Evolutionary conservation across 2,797 vertebrate genomes (phyloP), one percentile per base, ranked within the genome.

Genomic region (Gallinago solitaria): DNA sequence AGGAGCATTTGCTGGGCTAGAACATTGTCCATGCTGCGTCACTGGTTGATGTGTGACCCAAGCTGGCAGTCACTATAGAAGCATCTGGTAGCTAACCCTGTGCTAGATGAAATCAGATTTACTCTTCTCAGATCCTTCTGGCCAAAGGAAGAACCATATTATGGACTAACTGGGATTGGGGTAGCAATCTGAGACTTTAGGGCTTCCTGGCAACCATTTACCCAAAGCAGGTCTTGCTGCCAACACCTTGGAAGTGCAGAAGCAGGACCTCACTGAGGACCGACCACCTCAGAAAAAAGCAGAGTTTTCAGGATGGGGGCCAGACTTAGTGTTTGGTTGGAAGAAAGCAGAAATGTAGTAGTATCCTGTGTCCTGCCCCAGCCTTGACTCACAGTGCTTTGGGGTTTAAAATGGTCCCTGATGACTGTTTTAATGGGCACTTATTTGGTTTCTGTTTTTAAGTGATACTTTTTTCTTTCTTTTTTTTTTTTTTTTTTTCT

Each of bases 291-390:
- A 51, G 53, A 83, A 63, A 53, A 1, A 1, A 47, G 6, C n/a
- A 35, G 37, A 10, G 4, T 64, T 75, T 79, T 64, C 54, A 83
- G 16, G 28, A 32, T 4, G 12, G 4, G 12, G 30, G 0, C 0
- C n/a, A 68, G 57, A 76, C 23, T 37, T 14, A 53, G 21, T 23
- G 17, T 19, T 79, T 64, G 8, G 3, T 1, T 65, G 35, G 32
- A 11, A 85, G 48, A 69, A 65, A n/a, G 16, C 12, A 59, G 25
- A 57, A 56, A 53, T 16, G 12, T 35, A 30, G 5, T 12, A 25
- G 5, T 20, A 14, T 30, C 21, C 27, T 28, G 7, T 67, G 61
- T 25, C 4, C 2, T 0, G 3, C 28, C 9, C 4, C n/a, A 33
- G 2, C 27, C 60, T 4, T 2, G 17, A 45, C 24, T 18, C 15